Base-by-base conservation (phyloP, 2,888 invertebrate species). In the Vandiemenella viatica region DNA sequence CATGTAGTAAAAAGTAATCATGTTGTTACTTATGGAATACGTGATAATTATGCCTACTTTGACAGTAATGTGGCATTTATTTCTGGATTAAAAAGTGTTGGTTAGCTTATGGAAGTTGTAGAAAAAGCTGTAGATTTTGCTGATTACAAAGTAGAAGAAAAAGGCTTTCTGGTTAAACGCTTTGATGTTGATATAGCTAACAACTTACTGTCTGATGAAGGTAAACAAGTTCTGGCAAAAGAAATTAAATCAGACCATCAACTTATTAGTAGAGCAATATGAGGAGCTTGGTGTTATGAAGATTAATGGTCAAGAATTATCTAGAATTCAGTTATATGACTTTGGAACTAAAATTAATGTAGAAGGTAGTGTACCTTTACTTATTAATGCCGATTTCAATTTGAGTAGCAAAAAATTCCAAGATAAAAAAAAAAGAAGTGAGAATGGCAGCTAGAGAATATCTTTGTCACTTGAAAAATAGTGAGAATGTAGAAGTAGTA, bases 51-150 rank as follows among this genome's bases (percentile, higher is more conserved):
- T 46, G 37, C 54, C 41, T 54, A 54, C 53, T 54, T 54, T 54
- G 50, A 54, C 53, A 47, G 50, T 21, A 53, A 53, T 47, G n/a
- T 45, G 42, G 53, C 51, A 23, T 54, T 54, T 54, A 26, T 49
- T 51, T 54, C 54, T 53, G 51, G 47, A 21, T 51, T 53, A 49
- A 54, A 54, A 54, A 53, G 53, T 37, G 54, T 54, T 54, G 53
- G 48, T 44, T 21, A 54, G 50, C 51, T 49, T 54, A 43, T 53
- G 18, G 4, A 45, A 16, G 8, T 23, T 45, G 45, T 45, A 45
- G 32, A 45, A 23, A 44, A 44, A 44, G 26, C 6, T 22, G 23
- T 44, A 21, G 22, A 44, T 10, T 44, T 13, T 44, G 44, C 44
- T 44, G 8, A 23, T 15, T 44, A 44, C 22, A n/a, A 44, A 44